Percentiles rank a stretch among this genome's conserved stretches.
These are phyloP conservation scores for Tylochromis polylepis DNA, from an alignment of 2,113 vertebrate species.

Conservation along the genomic window DNA sequence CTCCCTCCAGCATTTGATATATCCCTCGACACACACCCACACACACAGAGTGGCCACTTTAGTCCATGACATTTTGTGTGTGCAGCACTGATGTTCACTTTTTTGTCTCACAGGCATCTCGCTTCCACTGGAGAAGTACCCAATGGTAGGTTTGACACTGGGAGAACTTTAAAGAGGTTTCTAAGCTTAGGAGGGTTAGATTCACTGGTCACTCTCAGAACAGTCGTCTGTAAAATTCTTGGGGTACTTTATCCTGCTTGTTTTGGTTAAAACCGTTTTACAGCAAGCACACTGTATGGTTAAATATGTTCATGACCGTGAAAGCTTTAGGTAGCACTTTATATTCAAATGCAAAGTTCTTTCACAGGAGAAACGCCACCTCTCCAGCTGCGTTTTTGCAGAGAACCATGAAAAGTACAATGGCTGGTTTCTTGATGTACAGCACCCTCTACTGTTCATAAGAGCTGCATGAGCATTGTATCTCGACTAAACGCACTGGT, in stretches of 20 bases:
- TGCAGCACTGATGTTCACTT: not conserved
- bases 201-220: not conserved
- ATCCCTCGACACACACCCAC: not conserved
- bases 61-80: not conserved
- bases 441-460: slow-evolving; percentile 60
- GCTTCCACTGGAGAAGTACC: slow-evolving; percentile 63
- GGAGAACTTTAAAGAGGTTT: not conserved
- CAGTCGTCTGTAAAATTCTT: not conserved
- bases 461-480: not conserved
- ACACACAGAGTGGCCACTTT: not conserved
- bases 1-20: not conserved
- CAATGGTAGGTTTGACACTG: slow-evolving; percentile 53
- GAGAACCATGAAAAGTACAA: not conserved
- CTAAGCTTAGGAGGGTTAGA: not conserved
- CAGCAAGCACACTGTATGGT: not conserved
- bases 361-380: not conserved
- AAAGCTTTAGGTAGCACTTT: not conserved
- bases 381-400: not conserved
- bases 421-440: slow-evolving; percentile 5
- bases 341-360: not conserved
- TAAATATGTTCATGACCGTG: not conserved
- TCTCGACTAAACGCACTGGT: not conserved
- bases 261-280: not conserved
- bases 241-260: not conserved
- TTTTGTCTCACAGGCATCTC: slow-evolving; percentile 62